Base-by-base conservation (phyloP, 2,113 vertebrate species). In the Cinclus mexicanus region DNA sequence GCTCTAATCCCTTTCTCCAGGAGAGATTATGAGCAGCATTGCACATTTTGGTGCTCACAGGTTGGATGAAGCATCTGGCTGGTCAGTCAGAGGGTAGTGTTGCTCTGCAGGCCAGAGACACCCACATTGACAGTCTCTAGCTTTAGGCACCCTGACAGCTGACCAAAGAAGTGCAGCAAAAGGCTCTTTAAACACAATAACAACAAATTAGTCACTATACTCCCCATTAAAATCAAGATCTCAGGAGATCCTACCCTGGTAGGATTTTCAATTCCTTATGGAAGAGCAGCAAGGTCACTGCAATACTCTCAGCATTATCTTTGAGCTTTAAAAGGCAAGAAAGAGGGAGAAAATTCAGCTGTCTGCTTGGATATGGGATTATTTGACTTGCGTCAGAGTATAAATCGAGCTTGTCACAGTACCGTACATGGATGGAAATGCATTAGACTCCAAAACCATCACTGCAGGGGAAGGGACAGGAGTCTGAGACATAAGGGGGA, bases 401-500 rank as follows among this genome's bases (percentile, higher is more conserved):
- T 67, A 65, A 75, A 81, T 31, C 0, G 1, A 72, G 41, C 4
- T 76, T 68, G 44, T 44, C 6, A 3, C 23, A 35, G 41, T 21
- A 52, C 33, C 56, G 49, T 13, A 33, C 3, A 4, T 7, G 29
- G 24, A 16, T 26, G 20, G 25, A 81, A 81, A 46, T 7, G 8
- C 3, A 12, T n/a, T 59, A 7, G 20, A 70, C 35, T 25, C 60
- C 29, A 61, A 35, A 44, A 85, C 29, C 39, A 56, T 3, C 0
- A 0, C 46, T 53, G 14, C 35, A 47, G 16, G 9, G 33, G 17
- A 46, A 14, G 9, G 33, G 17, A 46, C 31, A 35, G 28, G 13
- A 35, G 5, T 2, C 44, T 11, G 5, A n/a, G 11, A 15, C 1
- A 0, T 7, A 33, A 23, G 7, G 6, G 17, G 23, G 17, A 86